These are phyloP conservation scores for Eueides isabella DNA, from an alignment of 1,140 invertebrate genomes.

Conservation along the genomic window DNA sequence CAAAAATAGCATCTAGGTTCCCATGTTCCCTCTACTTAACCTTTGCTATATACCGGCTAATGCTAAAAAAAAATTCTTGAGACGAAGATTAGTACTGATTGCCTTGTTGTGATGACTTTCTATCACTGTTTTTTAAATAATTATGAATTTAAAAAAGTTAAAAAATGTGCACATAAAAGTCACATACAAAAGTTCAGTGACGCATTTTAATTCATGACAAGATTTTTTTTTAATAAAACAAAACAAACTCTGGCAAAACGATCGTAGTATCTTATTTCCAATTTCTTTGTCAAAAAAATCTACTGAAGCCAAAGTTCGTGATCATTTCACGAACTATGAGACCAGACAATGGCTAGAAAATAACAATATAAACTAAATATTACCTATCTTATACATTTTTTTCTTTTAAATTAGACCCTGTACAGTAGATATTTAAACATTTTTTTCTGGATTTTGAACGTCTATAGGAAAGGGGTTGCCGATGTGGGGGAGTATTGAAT, in stretches of 20 bases:
- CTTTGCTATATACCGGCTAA: no score
- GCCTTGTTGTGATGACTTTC: no score
- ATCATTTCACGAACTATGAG: neutral
- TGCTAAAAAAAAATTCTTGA: no score
- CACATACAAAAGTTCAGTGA: no score
- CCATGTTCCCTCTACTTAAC: no score
- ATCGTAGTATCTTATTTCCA: neutral
- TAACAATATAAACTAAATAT: conserved; percentile 9
- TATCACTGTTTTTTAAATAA: no score
- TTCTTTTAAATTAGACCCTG: neutral
- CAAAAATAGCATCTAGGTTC: no score
- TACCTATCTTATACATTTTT: neutral
- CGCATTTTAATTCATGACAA: neutral
- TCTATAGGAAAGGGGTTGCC: neutral
- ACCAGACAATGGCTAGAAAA: neutral
- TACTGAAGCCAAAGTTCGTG: neutral
- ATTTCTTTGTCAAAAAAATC: neutral
- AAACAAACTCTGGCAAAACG: neutral
- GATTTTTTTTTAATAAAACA: neutral
- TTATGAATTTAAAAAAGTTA: no score
- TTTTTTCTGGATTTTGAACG: neutral
- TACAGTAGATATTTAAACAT: neutral
- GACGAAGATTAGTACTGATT: no score
- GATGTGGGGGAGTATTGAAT: conserved; percentile 15
- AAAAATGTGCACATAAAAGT: no score